Percentiles rank a stretch among this genome's conserved stretches.
phyloP scores from a whole-genome alignment of 2,113 vertebrate species.

The Amia ocellicauda region DNA sequence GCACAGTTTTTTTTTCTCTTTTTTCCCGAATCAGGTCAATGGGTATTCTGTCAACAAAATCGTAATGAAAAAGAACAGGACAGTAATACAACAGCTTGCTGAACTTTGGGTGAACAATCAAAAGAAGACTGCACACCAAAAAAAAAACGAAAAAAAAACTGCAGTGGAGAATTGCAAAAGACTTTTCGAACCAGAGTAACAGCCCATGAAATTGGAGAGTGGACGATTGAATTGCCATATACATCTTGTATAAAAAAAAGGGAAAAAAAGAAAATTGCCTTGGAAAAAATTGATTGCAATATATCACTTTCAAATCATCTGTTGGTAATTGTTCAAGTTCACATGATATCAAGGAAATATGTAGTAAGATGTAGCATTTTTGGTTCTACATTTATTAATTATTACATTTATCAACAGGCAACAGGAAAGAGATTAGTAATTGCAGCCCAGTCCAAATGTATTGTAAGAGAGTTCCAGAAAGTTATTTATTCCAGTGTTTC shows the following conservation, averaged over 20 bases:
- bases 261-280: conserved; percentile 1
- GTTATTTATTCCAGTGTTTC: too few relatives aligned
- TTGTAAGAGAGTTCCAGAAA: too few relatives aligned
- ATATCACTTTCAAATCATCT: conserved; percentile 21
- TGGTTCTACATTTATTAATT: too few relatives aligned
- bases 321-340: conserved; percentile 25
- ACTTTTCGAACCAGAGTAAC: conserved; percentile 35
- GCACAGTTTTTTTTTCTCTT: conserved; percentile 18
- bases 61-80: conserved; percentile 39
- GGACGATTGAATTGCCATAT: conserved; percentile 26
- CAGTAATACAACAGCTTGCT: conserved; percentile 33
- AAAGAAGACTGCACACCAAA: too few relatives aligned
- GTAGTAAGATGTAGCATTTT: too few relatives aligned
- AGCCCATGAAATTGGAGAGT: conserved; percentile 41
- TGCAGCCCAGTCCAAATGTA: too few relatives aligned
- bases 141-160: conserved; percentile 22
- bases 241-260: conserved; percentile 25
- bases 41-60: conserved; percentile 39
- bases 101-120: conserved; percentile 30
- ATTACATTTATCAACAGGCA: too few relatives aligned
- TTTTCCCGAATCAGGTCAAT: conserved; percentile 32
- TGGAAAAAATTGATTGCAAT: conserved; percentile 19
- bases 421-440: too few relatives aligned
- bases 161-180: conserved; percentile 18
- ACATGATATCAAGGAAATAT: conserved; percentile 25